Evolutionary conservation across 2,888 invertebrate species (phyloP).

Genomic region (Deroplatys truncata): DNA sequence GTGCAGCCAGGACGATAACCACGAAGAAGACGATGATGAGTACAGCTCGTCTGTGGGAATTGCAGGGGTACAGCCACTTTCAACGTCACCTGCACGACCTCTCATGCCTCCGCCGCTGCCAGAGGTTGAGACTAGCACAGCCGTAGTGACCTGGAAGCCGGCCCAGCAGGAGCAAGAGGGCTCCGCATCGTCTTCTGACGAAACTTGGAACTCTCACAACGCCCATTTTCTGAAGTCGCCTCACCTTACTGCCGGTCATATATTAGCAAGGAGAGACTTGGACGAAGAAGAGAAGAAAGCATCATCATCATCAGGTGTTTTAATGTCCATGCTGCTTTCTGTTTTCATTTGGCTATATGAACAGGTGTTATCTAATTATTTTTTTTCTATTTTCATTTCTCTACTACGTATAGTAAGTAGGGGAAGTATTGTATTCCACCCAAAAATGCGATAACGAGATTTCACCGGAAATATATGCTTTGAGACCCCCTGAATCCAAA

Average conservation of each 20-base stretch:
- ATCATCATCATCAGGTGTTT: neutral
- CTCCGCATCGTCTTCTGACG: slow-evolving; percentile 30
- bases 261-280: slow-evolving; percentile 4
- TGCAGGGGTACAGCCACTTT: slow-evolving; percentile 5
- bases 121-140: neutral
- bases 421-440: too few relatives aligned
- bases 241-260: slow-evolving; percentile 16
- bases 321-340: neutral
- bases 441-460: too few relatives aligned
- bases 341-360: neutral
- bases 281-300: neutral
- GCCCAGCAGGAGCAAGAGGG: slow-evolving; percentile 11
- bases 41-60: neutral
- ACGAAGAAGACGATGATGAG: neutral
- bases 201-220: slow-evolving; percentile 36
- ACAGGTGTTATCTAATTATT: neutral
- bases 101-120: neutral
- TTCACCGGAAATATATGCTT: too few relatives aligned
- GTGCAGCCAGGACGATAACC: slow-evolving; percentile 45
- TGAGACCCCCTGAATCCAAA: too few relatives aligned
- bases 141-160: slow-evolving; percentile 1
- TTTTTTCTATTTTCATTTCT: fast-evolving
- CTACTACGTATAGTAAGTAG: too few relatives aligned
- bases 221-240: slow-evolving; percentile 29
- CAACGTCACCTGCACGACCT: neutral